Evolutionary conservation across 2,113 vertebrate species (phyloP), one percentile per base, ranked within the genome.

Genomic region (Egretta garzetta): DNA sequence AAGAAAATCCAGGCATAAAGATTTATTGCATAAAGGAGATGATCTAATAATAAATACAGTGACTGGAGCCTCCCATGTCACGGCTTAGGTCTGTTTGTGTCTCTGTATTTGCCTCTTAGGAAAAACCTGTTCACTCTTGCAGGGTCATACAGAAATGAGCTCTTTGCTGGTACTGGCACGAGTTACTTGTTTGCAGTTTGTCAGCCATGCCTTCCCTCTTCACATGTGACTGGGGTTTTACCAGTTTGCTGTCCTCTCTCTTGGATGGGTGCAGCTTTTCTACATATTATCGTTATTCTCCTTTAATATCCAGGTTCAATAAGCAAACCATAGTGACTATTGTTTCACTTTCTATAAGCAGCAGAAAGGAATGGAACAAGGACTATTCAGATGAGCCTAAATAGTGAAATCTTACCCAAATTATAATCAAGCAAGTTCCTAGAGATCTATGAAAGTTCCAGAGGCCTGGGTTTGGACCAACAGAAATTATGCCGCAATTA

Each of bases 1-100:
- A 97, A 94, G 86, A 97, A 97, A 91, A 95, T 62, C 14, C 67
- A 93, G 66, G 45, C 91, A 70, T 86, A 62, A 82, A 82, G 93
- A 94, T 74, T 55, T 90, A 80, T 76, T 85, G 55, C 79, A 47
- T 86, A 45, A 76, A 88, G 84, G 66, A 83, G 71, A 80, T 53
- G 4, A 87, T 91, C 60, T 87, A 84, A 88, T 80, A 63, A 95
- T 66, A 82, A 41, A 28, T 26, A 55, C 45, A 67, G 26, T n/a
- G 37, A 35, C 66, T 68, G 84, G 55, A 94, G 81, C 77, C 93
- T 87, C 47, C 71, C 32, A 4, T 79, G 79, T 86, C 89, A 73
- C 37, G 74, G 67, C 74, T 62, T 66, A 66, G 77, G 74, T 87
- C 87, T 94, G 64, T 64, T 75, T 89, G 43, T 72, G 84, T 70